Conservation (phyloP, 2,797 vertebrate species). For the Danio albolineatus region DNA sequence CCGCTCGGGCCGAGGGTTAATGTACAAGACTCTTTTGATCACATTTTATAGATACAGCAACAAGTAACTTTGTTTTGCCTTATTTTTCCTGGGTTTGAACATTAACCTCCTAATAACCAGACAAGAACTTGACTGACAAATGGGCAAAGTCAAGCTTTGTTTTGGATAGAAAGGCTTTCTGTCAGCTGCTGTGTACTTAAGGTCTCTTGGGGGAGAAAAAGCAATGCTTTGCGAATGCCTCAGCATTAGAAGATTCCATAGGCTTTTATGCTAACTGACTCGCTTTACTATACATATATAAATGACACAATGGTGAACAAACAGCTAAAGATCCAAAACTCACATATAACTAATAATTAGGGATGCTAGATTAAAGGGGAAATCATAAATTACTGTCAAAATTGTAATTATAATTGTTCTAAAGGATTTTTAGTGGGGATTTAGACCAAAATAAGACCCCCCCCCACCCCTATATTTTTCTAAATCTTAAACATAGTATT, state of each 20-base stretch:
- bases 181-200: constrained; percentile 57
- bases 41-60: constrained; percentile 58
- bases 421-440: too few relatives aligned
- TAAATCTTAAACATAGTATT: too few relatives aligned
- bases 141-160: constrained; percentile 68
- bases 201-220: constrained; percentile 40
- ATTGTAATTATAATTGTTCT: too few relatives aligned
- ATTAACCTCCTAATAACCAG: constrained; percentile 65
- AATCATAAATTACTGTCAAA: too few relatives aligned
- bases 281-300: neutral
- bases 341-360: neutral
- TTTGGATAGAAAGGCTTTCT: constrained; percentile 62
- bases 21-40: constrained; percentile 54
- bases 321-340: constrained; percentile 4
- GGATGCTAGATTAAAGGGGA: too few relatives aligned
- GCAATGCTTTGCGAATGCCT: constrained; percentile 40
- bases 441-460: too few relatives aligned
- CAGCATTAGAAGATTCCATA: constrained; percentile 12
- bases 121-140: constrained; percentile 58
- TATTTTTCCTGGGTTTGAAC: constrained; percentile 64
- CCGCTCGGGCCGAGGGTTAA: constrained; percentile 51
- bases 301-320: constrained; percentile 20
- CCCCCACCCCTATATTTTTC: too few relatives aligned
- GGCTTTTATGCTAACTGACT: constrained; percentile 7
- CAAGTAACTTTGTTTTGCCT: constrained; percentile 50